Conservation (phyloP, 1,140 invertebrate species). For the Hydropsyche tenuis region DNA sequence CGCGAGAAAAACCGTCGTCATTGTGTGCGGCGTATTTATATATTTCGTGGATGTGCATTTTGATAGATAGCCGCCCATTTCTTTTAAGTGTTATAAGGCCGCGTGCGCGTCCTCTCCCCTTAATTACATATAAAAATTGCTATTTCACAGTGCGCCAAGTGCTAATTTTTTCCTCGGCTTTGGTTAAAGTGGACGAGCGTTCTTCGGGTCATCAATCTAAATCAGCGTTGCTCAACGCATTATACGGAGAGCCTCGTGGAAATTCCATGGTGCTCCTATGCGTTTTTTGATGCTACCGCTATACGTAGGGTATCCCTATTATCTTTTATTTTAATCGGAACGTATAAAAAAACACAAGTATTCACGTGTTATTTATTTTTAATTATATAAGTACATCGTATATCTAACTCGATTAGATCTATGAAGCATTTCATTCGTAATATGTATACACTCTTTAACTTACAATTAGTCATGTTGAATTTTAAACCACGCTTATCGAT, state of each 20-base stretch:
- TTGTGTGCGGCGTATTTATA: not conserved
- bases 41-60: not conserved
- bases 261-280: not conserved
- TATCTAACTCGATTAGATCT: too few species aligned
- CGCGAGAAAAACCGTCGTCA: not conserved
- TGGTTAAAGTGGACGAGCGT: slow-evolving; percentile 20
- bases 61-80: slow-evolving; percentile 39
- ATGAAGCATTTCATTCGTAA: too few species aligned
- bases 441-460: too few species aligned
- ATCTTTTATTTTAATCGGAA: too few species aligned
- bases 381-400: too few species aligned
- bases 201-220: slow-evolving; percentile 44
- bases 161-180: slow-evolving; percentile 33
- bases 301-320: not conserved
- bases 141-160: slow-evolving; percentile 36
- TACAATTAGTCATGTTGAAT: too few species aligned
- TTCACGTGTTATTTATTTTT: too few species aligned
- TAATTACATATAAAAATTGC: slow-evolving; percentile 38
- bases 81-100: slow-evolving; percentile 44
- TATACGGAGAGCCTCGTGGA: not conserved
- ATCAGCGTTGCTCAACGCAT: slow-evolving; percentile 42
- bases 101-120: slow-evolving; percentile 33
- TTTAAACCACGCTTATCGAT: too few species aligned
- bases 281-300: slow-evolving; percentile 25
- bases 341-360: too few species aligned